Evolutionary conservation across 2,888 invertebrate species (phyloP), one percentile per base, ranked within the genome.

Genomic region (Mechanitis mazaeus): DNA sequence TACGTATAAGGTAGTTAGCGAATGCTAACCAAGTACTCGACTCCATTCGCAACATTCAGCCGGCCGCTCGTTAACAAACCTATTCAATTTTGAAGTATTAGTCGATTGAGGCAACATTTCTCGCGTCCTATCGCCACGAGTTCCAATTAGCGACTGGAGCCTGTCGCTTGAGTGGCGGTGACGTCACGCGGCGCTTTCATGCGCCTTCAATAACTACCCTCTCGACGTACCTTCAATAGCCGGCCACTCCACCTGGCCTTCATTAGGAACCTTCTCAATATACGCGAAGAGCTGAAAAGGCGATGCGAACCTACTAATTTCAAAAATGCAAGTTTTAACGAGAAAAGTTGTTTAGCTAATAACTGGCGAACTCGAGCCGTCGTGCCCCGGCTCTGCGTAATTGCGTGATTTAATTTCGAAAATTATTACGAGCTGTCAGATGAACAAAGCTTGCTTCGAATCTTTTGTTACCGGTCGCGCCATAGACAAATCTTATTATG

Each of bases 401-500:
- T 84, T 83, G 81, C 77, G 70, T 79, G 78, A 82, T 83, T 82
- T 80, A 82, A 70, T 72, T 83, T 84, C 5, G 7, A 50, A 31
- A 50, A 85, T 85, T 83, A 87, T 87, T 79, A 83, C 79, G 77
- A 77, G 76, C 83, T 82, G 84, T 82, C 83, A 81, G 71, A 72
- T 68, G 75, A 85, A 89, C 88, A 87, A 87, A 87, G 85, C 76
- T 67, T 72, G 73, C 75, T 71, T 73, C 73, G 70, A 73, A 72
- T 77, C 87, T 88, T 88, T 89, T 88, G 87, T 88, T 81, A 76
- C 79, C 79, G 79, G 82, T 79, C 83, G 80, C 79, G 79, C 84
- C 85, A 88, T 89, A 88, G 89, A 88, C 88, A 88, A 88, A 90
- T 88, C 88, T 88, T 89, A 89, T 89, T 88, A 88, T 88, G 87